These are phyloP conservation scores for Pecten maximus DNA, from an alignment of 2,888 invertebrate genomes.

Conservation along the genomic window DNA sequence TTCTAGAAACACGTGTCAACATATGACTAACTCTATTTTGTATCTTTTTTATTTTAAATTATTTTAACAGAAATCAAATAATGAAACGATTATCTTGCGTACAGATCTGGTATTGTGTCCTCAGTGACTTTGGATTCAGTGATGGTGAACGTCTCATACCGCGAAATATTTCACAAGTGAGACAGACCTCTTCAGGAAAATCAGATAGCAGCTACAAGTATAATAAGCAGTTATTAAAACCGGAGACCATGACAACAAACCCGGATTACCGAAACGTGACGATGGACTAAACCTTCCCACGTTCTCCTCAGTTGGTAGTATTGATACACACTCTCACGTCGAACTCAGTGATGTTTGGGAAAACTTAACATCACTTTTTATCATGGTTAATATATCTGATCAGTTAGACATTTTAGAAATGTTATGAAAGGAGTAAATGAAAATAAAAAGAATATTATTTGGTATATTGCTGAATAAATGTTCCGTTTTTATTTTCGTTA, in stretches of 20 bases:
- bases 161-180: not conserved
- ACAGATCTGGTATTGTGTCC: not conserved
- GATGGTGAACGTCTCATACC: not conserved
- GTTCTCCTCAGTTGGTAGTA: not conserved
- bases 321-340: not conserved
- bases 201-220: not conserved
- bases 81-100: not conserved
- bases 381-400: not conserved
- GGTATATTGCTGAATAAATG: too few relatives aligned
- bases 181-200: not conserved
- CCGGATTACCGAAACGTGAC: not conserved
- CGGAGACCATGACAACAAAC: not conserved
- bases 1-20: too few relatives aligned
- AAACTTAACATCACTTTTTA: not conserved
- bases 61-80: too few relatives aligned
- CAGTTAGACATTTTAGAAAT: not conserved
- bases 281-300: not conserved
- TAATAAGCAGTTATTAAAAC: conserved; percentile 5
- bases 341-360: not conserved
- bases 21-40: too few relatives aligned
- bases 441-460: too few relatives aligned
- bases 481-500: too few relatives aligned
- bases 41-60: too few relatives aligned
- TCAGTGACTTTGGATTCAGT: not conserved
- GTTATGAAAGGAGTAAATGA: not conserved